Base-by-base conservation (phyloP, 2,113 vertebrate species). In the Seriola quinqueradiata region DNA sequence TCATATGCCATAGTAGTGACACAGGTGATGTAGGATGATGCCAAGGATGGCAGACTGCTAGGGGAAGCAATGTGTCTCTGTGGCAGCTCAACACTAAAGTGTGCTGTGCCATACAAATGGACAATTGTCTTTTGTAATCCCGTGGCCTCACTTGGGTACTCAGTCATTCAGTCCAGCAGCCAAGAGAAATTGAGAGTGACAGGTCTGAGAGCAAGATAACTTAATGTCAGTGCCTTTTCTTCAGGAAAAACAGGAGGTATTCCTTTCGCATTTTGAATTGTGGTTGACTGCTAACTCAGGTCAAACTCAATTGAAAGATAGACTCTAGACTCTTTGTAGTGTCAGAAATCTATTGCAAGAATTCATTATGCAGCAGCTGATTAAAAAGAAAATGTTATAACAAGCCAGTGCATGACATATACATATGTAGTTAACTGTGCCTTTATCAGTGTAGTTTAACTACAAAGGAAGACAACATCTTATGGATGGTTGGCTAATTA, bases 1-100 rank as follows among this genome's bases (percentile, higher is more conserved):
- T 77, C 70, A 46, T 34, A 55, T 57, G 52, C 14, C 42, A 40
- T 4, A 58, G 67, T 59, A 58, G 44, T 17, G 61, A 79, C 42
- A 58, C 8, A 14, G 34, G 61, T 59, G 72, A 13, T 4, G 32
- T 48, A 14, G 54, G 65, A 73, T 52, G 80, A 76, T 17, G 64
- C 50, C 32, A 68, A 70, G 64, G 68, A 28, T 44, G 64, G 63
- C 89, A 81, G 76, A 71, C 36, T 44, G 74, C 48, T 50, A 21
- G 14, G 44, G 38, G 40, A 78, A 28, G 36, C 58, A 44, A 17
- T 50, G 38, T 19, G 40, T 75, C 28, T 28, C 28, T 50, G 44
- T 32, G 8, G 57, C 23, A 14, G 65, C 52, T 54, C 25, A 48
- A 46, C 70, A 32, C 46, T 13, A 21, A 50, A 55, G 59, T 60